Evolutionary conservation across 2,797 vertebrate species (phyloP), one percentile per base, ranked within the genome.

Genomic region (Atherinosoma microstoma): DNA sequence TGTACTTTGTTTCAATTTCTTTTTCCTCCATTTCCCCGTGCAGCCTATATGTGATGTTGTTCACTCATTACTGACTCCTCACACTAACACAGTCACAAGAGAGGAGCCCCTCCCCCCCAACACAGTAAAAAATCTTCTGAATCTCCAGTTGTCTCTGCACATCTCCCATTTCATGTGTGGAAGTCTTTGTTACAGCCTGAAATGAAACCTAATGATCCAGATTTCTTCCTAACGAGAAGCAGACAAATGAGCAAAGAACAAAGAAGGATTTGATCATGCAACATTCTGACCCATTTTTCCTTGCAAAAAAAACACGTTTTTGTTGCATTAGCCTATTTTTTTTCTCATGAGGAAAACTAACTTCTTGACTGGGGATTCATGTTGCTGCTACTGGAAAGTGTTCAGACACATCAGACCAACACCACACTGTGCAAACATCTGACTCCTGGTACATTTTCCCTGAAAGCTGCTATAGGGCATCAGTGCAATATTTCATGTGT

Each of bases 161-260:
- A 67, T 81, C 65, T 71, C 79, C 59, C 35, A 45, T 84, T 87
- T 89, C 75, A 79, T 82, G 80, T 74, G 80, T 56, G 82, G 60
- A 84, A 85, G 78, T 70, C 89, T 89, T 84, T 87, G 80, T 85
- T 83, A 81, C 61, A 34, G 76, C 66, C 78, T 71, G 83, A 87
- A 84, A 88, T 88, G 67, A 84, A 90, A 90, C 76, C 57, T 90
- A 92, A 91, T 86, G 85, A 92, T 91, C 80, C 65, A 81, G 84
- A 91, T 90, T 86, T 79, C 80, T 64, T 24, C 38, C 88, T 89
- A 92, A 93, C 77, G 45, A 93, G 86, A 91, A 70, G 83, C 67
- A 91, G 84, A 89, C 84, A 90, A 87, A 90, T 76, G 87, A 87
- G 84, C 73, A 58, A 67, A 82, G 78, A 88, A 82, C 78, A 91